A percentile compares a stretch with the other conserved stretches of the same genome.
phyloP scores from a whole-genome alignment of 2,113 vertebrate genomes.

The Misgurnus anguillicaudatus region DNA sequence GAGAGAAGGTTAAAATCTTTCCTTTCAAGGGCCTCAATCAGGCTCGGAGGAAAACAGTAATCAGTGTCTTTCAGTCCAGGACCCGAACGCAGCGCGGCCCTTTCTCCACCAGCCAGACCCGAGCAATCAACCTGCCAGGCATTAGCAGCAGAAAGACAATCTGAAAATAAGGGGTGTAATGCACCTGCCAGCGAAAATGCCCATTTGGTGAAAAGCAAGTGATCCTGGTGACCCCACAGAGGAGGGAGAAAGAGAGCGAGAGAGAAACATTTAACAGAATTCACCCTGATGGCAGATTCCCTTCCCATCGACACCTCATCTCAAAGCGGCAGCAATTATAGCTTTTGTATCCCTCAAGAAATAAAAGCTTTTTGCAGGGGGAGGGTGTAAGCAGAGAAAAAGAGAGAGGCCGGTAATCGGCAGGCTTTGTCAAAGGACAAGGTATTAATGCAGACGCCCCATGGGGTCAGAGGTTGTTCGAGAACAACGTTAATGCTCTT shows the following conservation, averaged over 20 bases:
- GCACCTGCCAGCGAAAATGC: slow-evolving; percentile 99
- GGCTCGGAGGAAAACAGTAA: slow-evolving; percentile 99
- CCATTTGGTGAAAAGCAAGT: slow-evolving; percentile 99
- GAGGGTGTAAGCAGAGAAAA: slow-evolving; percentile 50
- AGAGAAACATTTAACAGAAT: slow-evolving; percentile 97
- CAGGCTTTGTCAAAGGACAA: slow-evolving; percentile 81
- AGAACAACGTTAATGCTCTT: slow-evolving; percentile 71
- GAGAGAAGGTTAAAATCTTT: slow-evolving; percentile 99
- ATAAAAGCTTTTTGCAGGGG: slow-evolving; percentile 89
- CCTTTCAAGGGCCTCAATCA: slow-evolving; percentile 99
- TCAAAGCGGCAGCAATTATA: slow-evolving; percentile 98
- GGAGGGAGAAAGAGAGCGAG: slow-evolving; percentile 81
- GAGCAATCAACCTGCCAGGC: slow-evolving; percentile 99
- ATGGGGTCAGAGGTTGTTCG: slow-evolving; percentile 70
- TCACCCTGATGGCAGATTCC: slow-evolving; percentile 95
- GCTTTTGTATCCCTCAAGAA: slow-evolving; percentile 99
- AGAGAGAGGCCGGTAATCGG: slow-evolving; percentile 78
- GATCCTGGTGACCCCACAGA: slow-evolving; percentile 99
- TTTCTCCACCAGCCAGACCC: slow-evolving; percentile 97
- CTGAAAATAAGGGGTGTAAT: slow-evolving; percentile 99
- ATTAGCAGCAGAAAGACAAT: slow-evolving; percentile 99
- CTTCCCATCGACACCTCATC: slow-evolving; percentile 96
- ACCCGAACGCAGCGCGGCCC: slow-evolving; percentile 94
- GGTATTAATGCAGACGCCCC: slow-evolving; percentile 83
- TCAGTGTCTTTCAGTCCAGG: slow-evolving; percentile 98